Base-by-base conservation (phyloP, 2,113 vertebrate species). In the Colinus virginianus region DNA sequence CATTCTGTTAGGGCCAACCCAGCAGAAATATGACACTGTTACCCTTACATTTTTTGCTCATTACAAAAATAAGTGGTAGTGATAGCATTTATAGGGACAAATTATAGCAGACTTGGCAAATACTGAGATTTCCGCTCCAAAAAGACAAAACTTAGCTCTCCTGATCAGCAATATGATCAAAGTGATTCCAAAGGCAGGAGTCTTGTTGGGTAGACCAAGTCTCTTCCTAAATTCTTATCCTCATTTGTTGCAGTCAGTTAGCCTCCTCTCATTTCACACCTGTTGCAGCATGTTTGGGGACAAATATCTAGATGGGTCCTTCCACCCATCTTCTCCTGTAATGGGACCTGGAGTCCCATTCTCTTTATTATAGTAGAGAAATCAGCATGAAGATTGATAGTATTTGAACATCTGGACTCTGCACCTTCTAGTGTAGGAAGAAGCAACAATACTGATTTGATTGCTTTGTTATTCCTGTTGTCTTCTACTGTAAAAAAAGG, bases 301-400 rank as follows among this genome's bases (percentile, higher is more conserved):
- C 11, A 2, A 6, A 28, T 0, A 1, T 45, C 36, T 64, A 14
- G 46, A 72, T 66, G 19, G 10, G 4, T 19, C 23, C 4, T 77
- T 61, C 55, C 25, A 74, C 7, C 3, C 6, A 56, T 36, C 43
- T 64, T 19, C n/a, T 70, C 11, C 56, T 49, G 13, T 32, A 71
- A 11, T 17, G 46, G n/a, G 8, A 87, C 23, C 17, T 45, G 45
- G 3, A 48, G 2, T 34, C 8, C 6, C 28, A n/a, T 45, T 84
- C 46, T 40, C 0, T 0, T 18, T 11, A 40, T 49, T 32, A 21
- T 4, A 10, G 2, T 17, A 68, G 40, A 48, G 40, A 49, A 77
- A 51, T 36, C 3, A 38, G 20, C 28, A 58, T 1, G 14, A 48
- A 25, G 5, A 59, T 32, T 55, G 45, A 4, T 15, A 59, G 3